Conservation (phyloP, 2,113 vertebrate species). For the Tauraco erythrolophus region DNA sequence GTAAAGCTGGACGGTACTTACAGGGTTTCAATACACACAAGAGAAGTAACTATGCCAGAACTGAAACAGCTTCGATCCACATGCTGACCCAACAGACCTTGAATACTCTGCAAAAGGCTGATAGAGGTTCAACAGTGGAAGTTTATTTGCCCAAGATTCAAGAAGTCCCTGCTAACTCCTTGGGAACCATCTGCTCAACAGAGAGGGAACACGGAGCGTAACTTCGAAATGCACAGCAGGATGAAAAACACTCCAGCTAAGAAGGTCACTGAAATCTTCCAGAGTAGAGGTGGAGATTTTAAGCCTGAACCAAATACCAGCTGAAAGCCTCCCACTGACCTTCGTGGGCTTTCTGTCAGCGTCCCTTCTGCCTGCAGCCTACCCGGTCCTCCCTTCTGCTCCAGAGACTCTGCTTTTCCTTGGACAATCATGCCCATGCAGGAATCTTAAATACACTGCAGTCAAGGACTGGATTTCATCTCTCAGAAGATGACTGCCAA, state of each 20-base stretch:
- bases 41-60: neutral
- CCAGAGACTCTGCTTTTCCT: neutral
- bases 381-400: neutral
- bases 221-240: neutral
- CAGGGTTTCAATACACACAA: neutral
- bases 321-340: neutral
- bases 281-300: neutral
- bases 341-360: neutral
- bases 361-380: neutral
- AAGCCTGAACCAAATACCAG: neutral
- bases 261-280: neutral
- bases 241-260: neutral
- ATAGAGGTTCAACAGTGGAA: neutral
- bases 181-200: neutral
- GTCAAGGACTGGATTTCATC: neutral
- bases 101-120: neutral
- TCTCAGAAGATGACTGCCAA: neutral
- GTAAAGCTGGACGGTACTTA: neutral
- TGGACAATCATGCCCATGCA: neutral
- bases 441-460: neutral
- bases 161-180: neutral
- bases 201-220: accelerated
- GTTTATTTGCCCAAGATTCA: neutral
- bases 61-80: neutral
- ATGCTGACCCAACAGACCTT: neutral